phyloP scores from a whole-genome alignment of 2,113 vertebrate genomes.

The Centropristis striata region DNA sequence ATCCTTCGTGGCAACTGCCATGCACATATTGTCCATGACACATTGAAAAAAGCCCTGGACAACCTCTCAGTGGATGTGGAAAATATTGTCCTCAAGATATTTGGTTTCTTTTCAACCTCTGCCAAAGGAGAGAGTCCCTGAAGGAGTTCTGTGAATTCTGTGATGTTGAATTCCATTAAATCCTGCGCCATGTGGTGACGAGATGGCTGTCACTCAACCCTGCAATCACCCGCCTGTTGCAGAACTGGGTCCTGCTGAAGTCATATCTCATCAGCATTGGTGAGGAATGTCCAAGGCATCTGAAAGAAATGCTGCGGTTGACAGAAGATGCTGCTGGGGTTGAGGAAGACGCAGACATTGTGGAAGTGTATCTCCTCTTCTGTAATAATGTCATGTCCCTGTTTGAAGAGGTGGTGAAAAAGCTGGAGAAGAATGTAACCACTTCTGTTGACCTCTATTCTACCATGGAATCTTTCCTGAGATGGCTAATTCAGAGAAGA shows the following conservation, averaged over 20 bases:
- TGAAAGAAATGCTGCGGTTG: background rate
- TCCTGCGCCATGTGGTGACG: background rate
- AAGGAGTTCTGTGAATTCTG: conserved; percentile 9
- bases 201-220: background rate
- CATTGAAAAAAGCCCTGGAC: conserved; percentile 1
- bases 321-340: background rate
- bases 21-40: background rate
- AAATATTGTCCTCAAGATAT: conserved; percentile 5
- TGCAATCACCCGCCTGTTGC: background rate
- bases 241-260: background rate
- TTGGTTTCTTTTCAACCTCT: background rate
- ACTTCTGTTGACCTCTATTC: conserved; percentile 10
- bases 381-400: background rate
- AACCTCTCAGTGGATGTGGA: conserved; percentile 2
- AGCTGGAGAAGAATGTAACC: conserved; percentile 1
- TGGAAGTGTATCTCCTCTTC: conserved; percentile 17
- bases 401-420: conserved; percentile 30
- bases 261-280: background rate
- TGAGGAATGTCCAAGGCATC: background rate
- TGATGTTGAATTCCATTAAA: conserved; percentile 8
- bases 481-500: conserved; percentile 8
- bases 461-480: conserved; percentile 1
- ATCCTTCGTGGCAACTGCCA: conserved; percentile 1
- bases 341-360: background rate
- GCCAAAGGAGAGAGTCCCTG: conserved; percentile 12